A percentile compares a stretch with the other conserved stretches of the same genome.
phyloP scores from a whole-genome alignment of 2,797 vertebrate genomes.

The Chelidonichthys spinosus region DNA sequence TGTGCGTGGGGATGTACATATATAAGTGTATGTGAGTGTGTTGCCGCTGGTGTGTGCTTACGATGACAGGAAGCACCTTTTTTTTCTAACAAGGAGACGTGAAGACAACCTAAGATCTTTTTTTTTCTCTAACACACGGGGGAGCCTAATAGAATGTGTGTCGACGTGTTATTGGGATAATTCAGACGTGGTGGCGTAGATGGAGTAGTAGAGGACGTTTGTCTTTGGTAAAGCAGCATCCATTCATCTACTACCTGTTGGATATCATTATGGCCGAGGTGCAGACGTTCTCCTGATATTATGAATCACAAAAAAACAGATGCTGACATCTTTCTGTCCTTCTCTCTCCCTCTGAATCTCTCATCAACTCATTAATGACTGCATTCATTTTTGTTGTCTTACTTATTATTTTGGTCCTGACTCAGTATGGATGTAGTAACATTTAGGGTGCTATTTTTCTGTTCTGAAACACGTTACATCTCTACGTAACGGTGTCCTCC shows the following conservation, averaged over 20 bases:
- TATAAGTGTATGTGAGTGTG: conserved; percentile 45
- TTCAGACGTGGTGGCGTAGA: conserved; percentile 53
- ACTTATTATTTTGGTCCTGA: conserved; percentile 41
- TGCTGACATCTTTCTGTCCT: conserved; percentile 33
- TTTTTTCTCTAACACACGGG: conserved; percentile 65
- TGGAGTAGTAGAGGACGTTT: conserved; percentile 46
- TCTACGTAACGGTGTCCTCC: conserved; percentile 34
- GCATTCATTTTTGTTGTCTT: conserved; percentile 33
- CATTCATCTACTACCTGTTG: conserved; percentile 62
- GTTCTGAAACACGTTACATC: conserved; percentile 46
- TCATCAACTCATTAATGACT: conserved; percentile 32
- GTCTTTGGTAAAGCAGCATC: conserved; percentile 56
- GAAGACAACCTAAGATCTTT: conserved; percentile 77
- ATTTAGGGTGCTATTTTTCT: conserved; percentile 49
- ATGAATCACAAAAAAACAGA: conserved; percentile 21
- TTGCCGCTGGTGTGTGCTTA: conserved; percentile 61
- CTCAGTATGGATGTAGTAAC: conserved; percentile 39
- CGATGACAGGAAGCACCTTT: conserved; percentile 68
- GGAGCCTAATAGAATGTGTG: conserved; percentile 69
- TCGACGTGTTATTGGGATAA: conserved; percentile 58
- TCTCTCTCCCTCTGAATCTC: conserved; percentile 14
- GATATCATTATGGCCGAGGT: conserved; percentile 50
- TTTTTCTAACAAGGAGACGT: conserved; percentile 71
- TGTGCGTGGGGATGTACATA: conserved; percentile 25
- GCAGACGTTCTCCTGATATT: conserved; percentile 49